Evolutionary conservation across 1,140 invertebrate species (phyloP), one percentile per base, ranked within the genome.

Genomic region (Proctacanthus coquilletti): DNA sequence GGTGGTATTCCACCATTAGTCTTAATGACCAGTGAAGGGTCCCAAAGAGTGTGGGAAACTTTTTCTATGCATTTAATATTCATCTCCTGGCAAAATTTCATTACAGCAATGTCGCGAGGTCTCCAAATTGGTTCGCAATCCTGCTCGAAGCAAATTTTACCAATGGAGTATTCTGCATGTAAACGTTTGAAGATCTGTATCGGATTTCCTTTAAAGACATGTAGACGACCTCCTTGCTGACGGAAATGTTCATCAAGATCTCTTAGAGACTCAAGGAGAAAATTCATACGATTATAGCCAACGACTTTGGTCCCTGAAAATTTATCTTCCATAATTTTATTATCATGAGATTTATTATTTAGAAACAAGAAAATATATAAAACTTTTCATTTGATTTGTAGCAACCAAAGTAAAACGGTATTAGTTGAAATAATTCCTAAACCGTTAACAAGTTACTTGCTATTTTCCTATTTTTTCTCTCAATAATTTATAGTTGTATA

Each of bases 121-220:
- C 64, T 65, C 75, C 77, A 81, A 33, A 78, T 70, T 0, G 78
- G 75, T 55, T 82, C 77, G 46, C 75, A 75, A 49, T 82, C 79
- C 56, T 75, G 70, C 49, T 81, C 77, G 55, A 75, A 79, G 45
- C 62, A 73, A 34, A 70, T 56, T 46, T 61, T 72, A 41, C 56
- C 51, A 44, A 72, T 59, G 44, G 63, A 54, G 61, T 73, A 57
- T 21, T 74, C 60, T 40, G 75, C 68, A 52, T 69, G 64, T 46
- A 71, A 52, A 35, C 62, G 49, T 36, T 67, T 45, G 60, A 75
- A 74, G 1, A 83, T 67, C 9, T 66, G 48, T n/a, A 67, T 63
- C 2, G 78, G 78, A 34, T 75, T 65, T 3, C 79, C 79, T 45
- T 69, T 60, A 9, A 78, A 60, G 34, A 82, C 63, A 47, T 70